These are phyloP conservation scores for Serinus canaria DNA, from an alignment of 2,113 vertebrate genomes.

Conservation along the genomic window DNA sequence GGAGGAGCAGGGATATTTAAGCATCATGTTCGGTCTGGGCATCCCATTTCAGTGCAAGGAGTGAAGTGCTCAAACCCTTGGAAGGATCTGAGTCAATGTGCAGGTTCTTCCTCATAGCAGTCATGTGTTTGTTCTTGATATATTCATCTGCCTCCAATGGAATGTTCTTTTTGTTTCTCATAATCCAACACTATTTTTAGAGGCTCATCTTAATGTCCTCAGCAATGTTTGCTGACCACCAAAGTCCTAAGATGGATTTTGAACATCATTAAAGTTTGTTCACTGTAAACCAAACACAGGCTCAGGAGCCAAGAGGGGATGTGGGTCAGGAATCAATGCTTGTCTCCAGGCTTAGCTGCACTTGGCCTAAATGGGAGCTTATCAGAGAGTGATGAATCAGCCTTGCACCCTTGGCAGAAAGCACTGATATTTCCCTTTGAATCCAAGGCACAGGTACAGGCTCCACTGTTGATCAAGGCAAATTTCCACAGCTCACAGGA, in stretches of 20 bases:
- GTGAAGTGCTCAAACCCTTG: not conserved
- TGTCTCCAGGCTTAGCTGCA: not conserved
- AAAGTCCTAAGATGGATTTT: not conserved
- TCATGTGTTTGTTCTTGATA: not conserved
- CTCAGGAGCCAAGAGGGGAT: not conserved
- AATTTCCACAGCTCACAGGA: not conserved
- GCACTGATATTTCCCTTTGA: not conserved
- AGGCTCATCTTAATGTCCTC: not conserved
- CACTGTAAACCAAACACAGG: constrained; percentile 14
- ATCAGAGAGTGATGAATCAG: not conserved
- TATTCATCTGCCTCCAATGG: not conserved
- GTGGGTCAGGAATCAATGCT: not conserved
- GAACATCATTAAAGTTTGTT: not conserved
- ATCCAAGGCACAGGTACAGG: not conserved
- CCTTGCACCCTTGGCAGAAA: not conserved
- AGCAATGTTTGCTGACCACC: not conserved
- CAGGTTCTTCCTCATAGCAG: not conserved
- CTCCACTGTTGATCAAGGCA: not conserved
- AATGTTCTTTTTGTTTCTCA: not conserved
- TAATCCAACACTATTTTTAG: not conserved
- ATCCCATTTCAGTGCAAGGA: not conserved
- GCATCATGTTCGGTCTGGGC: not conserved
- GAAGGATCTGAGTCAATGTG: not conserved
- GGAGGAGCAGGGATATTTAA: not conserved
- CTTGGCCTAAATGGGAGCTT: not conserved